Percentiles rank a stretch among this genome's conserved stretches.
Evolutionary conservation across 2,888 invertebrate species (phyloP).

Genomic region (Argyresthia goedartella): DNA sequence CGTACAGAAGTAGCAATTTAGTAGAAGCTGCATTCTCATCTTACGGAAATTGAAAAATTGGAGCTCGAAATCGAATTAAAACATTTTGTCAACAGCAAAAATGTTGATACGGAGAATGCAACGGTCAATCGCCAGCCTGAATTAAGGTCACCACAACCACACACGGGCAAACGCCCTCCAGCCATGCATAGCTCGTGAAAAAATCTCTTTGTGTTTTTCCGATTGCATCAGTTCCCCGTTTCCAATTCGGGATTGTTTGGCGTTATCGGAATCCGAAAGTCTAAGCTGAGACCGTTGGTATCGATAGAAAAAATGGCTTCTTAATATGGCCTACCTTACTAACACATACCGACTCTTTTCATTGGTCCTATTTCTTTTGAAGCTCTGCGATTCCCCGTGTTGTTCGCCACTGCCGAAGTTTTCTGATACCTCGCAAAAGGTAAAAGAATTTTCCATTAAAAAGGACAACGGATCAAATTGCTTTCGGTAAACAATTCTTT

Average conservation of each 20-base stretch:
- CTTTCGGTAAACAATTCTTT: conserved; percentile 48
- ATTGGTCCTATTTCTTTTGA: conserved; percentile 53
- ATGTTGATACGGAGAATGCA: conserved; percentile 1
- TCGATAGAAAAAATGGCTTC: conserved; percentile 9
- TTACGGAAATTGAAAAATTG: no score
- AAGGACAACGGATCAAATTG: conserved; percentile 52
- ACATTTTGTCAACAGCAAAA: background rate
- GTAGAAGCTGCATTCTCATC: no score
- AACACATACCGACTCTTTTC: conserved; percentile 20
- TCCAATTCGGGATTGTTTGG: conserved; percentile 28
- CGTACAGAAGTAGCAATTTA: no score
- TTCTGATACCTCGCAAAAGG: conserved; percentile 28
- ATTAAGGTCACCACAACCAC: conserved; percentile 30
- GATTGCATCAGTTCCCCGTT: conserved; percentile 37
- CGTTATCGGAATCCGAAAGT: conserved; percentile 24
- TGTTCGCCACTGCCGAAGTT: conserved; percentile 32
- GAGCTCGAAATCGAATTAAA: background rate
- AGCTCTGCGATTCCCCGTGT: conserved; percentile 23
- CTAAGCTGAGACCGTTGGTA: conserved; percentile 16
- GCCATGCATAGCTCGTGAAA: conserved; percentile 20
- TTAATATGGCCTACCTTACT: background rate
- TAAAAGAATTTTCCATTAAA: conserved; percentile 57
- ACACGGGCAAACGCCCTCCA: conserved; percentile 25
- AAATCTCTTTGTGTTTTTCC: conserved; percentile 36
- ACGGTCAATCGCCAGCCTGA: conserved; percentile 12